These are phyloP conservation scores for Ceramica pisi DNA, from an alignment of 2,888 invertebrate genomes.

Conservation along the genomic window DNA sequence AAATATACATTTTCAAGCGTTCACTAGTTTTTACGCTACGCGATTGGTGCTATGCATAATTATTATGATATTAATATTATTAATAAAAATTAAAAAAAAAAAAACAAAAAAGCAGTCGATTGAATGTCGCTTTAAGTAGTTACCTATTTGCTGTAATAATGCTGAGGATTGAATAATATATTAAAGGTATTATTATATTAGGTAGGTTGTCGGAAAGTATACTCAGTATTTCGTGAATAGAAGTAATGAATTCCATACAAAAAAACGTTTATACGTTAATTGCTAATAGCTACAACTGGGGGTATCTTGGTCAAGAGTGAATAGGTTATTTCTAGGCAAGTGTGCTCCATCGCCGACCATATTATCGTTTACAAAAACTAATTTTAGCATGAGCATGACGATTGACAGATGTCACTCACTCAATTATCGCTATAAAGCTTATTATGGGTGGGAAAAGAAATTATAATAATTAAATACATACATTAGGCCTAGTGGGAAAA, in stretches of 20 bases:
- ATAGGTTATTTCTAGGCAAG: neutral
- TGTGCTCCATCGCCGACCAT: neutral
- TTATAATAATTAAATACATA: too few species aligned
- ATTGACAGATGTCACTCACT: too few species aligned
- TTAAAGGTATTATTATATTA: constrained; percentile 32
- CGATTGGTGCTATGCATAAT: constrained; percentile 77
- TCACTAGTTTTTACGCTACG: constrained; percentile 71
- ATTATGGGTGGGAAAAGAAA: too few species aligned
- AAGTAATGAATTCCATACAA: neutral
- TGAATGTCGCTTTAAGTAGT: constrained; percentile 71
- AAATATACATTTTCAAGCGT: constrained; percentile 53
- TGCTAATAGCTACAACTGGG: neutral
- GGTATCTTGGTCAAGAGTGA: neutral
- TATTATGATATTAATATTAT: constrained; percentile 58
- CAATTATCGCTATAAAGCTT: too few species aligned
- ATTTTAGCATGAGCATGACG: too few species aligned
- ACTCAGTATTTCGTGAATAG: constrained; percentile 29
- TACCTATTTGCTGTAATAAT: constrained; percentile 70
- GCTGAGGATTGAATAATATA: constrained; percentile 48
- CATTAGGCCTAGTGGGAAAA: too few species aligned
- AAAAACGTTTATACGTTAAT: constrained; percentile 51
- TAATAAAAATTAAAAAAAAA: constrained; percentile 55
- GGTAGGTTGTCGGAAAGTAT: constrained; percentile 47
- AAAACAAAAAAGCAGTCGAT: constrained; percentile 77
- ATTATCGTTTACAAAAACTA: neutral